phyloP scores from a whole-genome alignment of 2,797 vertebrate genomes.

The Enteromius unitaeniatus region DNA sequence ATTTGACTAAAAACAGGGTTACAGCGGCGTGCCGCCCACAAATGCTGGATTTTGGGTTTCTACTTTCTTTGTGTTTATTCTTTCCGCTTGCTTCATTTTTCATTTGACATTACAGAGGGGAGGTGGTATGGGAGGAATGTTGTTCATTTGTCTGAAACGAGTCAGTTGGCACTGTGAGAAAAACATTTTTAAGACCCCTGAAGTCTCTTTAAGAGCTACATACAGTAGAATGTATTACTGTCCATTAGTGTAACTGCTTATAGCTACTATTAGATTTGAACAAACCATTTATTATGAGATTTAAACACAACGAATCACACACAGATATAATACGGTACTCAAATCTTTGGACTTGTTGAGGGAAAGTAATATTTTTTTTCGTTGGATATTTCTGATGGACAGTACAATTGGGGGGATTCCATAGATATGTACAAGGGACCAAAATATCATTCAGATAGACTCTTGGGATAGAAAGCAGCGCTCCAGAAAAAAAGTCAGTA shows the following conservation, averaged over 20 bases:
- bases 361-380: background rate
- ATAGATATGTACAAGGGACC: background rate
- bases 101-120: constrained; percentile 66
- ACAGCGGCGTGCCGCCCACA: background rate
- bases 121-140: constrained; percentile 75
- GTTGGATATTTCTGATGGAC: background rate
- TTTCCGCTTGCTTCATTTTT: constrained; percentile 64
- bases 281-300: background rate
- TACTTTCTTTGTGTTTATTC: constrained; percentile 68
- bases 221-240: no score
- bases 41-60: constrained; percentile 35
- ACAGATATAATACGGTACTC: background rate
- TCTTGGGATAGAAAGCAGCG: background rate
- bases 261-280: background rate
- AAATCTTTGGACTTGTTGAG: background rate
- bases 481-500: background rate
- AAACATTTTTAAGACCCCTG: constrained; percentile 31
- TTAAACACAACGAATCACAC: background rate
- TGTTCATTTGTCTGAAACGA: constrained; percentile 68
- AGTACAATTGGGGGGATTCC: background rate
- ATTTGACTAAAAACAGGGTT: background rate
- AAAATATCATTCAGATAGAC: constrained; percentile 1
- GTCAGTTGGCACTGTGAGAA: constrained; percentile 44
- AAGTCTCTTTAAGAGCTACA: constrained; percentile 29
- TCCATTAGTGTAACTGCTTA: background rate